Base-by-base conservation (phyloP, 2,888 invertebrate species). In the Agrochola lota region DNA sequence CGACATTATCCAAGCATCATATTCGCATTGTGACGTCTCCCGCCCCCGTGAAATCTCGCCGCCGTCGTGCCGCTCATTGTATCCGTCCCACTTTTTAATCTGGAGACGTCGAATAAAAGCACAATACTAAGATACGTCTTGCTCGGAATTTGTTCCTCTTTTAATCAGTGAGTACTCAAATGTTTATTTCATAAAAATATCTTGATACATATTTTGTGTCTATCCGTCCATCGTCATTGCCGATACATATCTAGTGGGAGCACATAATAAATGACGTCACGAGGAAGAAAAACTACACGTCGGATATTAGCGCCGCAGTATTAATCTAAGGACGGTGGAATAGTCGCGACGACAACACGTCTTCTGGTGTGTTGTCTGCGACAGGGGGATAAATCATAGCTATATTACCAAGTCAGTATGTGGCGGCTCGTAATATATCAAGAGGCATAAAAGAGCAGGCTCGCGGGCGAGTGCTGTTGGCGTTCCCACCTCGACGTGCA, bases 11-110 rank as follows among this genome's bases (percentile, higher is more conserved):
- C 91, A 88, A 91, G 92, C 92, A 91, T 93, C 91, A 94, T 93
- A 91, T 92, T 93, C 89, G 90, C 89, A 92, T 93, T 93, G 93
- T 94, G 93, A 92, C 92, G 92, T 92, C 92, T 92, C 90, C 90
- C 91, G 88, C 89, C 91, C 91, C 88, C 91, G 90, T 88, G 85
- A 89, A 89, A 90, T 91, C 91, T 88, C 91, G 88, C 89, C 90
- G 90, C 87, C 91, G 89, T 90, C 91, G 89, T 90, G 89, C 90
- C 90, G 92, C 92, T 94, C 94, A 95, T 95, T 95, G 95, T 94
- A 89, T 92, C 90, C 94, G 94, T 90, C 93, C 95, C 94, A 94
- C 92, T 95, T 96, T 96, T 95, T 95, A 95, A 95, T 96, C 96
- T 94, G 92, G 94, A 95, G 95, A 94, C 93, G 94, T 94, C 94